A percentile compares a stretch with the other conserved stretches of the same genome.
Conservation (phyloP, 2,888 invertebrate genomes). For the Agelastica alni region DNA sequence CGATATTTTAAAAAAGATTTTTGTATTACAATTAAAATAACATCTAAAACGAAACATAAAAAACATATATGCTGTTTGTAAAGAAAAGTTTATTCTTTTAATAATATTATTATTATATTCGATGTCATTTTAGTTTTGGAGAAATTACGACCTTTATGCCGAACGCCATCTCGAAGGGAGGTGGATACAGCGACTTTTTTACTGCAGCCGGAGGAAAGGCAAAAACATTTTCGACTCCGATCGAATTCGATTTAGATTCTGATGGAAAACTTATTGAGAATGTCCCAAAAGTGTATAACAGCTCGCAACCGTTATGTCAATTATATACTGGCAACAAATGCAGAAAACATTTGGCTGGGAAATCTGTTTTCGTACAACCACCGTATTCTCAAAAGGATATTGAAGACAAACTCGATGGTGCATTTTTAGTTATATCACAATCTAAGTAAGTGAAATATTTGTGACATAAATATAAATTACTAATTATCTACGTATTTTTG, state of each 20-base stretch:
- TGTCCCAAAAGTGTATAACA: conserved; percentile 43
- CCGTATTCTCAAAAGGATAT: conserved; percentile 75
- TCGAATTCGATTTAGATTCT: conserved; percentile 42
- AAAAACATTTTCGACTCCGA: conserved; percentile 42
- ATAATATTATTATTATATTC: too few species aligned
- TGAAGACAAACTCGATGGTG: conserved; percentile 81
- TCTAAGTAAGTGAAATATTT: conserved; percentile 67
- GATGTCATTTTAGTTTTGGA: conserved; percentile 30
- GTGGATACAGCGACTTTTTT: conserved; percentile 22
- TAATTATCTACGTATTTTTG: too few species aligned
- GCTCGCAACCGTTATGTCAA: conserved; percentile 69
- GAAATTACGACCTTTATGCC: conserved; percentile 43
- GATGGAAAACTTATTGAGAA: conserved; percentile 41
- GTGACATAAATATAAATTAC: neutral
- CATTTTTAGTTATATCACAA: conserved; percentile 82
- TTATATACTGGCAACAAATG: conserved; percentile 83
- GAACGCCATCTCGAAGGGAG: conserved; percentile 33
- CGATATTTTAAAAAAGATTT: too few species aligned
- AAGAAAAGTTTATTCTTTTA: too few species aligned
- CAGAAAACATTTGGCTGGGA: conserved; percentile 74
- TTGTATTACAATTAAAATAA: too few species aligned
- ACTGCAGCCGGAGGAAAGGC: conserved; percentile 34
- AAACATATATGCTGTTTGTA: too few species aligned
- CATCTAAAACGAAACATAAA: too few species aligned
- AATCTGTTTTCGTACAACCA: conserved; percentile 85